phyloP scores from a whole-genome alignment of 53 echinoderm and acorn worm species.

The Mesocentrotus franciscanus region DNA sequence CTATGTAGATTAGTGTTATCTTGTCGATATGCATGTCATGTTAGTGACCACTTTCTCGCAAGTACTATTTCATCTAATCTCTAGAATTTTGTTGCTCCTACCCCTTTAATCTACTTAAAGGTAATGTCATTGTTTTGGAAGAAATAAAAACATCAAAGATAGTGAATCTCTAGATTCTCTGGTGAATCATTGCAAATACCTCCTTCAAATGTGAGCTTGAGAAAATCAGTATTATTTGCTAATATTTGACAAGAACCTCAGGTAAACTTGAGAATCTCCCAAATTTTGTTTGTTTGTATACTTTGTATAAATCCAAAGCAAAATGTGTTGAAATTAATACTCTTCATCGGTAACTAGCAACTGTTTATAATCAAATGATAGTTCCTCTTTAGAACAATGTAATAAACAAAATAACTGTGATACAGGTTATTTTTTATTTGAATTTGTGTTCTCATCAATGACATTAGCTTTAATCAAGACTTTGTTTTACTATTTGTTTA shows the following conservation, averaged over 20 bases:
- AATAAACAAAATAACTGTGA: no score
- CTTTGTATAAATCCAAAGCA: neutral
- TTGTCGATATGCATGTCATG: slow-evolving; percentile 42
- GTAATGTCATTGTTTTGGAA: neutral
- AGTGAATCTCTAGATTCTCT: neutral
- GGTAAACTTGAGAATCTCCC: neutral
- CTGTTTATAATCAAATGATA: no score
- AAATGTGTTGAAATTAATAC: no score
- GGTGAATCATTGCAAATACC: neutral
- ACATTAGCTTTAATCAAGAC: neutral
- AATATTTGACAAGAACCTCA: neutral
- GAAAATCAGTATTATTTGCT: neutral
- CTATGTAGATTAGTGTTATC: slow-evolving; percentile 46
- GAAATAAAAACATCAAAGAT: neutral
- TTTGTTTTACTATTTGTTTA: neutral
- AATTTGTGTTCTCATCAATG: neutral
- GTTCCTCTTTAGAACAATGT: no score
- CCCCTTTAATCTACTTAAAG: neutral
- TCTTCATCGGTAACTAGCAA: no score
- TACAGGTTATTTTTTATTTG: neutral
- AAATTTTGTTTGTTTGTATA: neutral
- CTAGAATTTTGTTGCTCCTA: neutral
- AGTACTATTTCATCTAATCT: neutral
- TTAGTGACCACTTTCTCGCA: slow-evolving; percentile 38
- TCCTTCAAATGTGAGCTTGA: neutral